Percentiles rank a stretch among this genome's conserved stretches.
phyloP scores from a whole-genome alignment of 2,888 invertebrate species.

The Pachydiplax longipennis region DNA sequence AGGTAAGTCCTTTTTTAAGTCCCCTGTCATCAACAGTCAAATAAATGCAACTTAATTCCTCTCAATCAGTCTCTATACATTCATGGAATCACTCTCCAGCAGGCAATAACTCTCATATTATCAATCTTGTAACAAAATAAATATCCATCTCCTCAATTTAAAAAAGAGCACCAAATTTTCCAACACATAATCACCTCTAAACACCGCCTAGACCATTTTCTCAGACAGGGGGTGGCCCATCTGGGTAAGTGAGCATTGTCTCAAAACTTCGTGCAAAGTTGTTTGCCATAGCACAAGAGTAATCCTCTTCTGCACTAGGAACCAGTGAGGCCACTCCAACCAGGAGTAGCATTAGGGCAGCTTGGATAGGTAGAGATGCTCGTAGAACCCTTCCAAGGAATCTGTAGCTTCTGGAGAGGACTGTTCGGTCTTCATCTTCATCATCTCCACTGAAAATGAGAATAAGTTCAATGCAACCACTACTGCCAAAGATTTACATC shows the following conservation, averaged over 20 bases:
- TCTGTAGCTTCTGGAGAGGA: conserved; percentile 77
- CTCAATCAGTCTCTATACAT: neutral
- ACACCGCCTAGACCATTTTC: neutral
- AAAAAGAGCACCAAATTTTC: conserved; percentile 39
- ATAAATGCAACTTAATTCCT: conserved; percentile 6
- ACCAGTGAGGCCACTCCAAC: conserved; percentile 93
- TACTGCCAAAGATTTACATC: neutral
- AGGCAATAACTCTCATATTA: conserved; percentile 11
- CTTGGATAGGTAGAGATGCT: conserved; percentile 93
- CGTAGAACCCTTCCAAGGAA: conserved; percentile 90
- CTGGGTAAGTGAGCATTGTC: conserved; percentile 88
- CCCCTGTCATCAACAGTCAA: neutral
- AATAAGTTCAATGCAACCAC: neutral
- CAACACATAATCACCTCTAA: conserved; percentile 9
- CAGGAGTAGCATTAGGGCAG: conserved; percentile 83
- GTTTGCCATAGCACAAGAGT: conserved; percentile 84
- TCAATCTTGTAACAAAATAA: conserved; percentile 41
- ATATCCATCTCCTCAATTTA: conserved; percentile 39
- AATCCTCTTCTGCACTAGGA: conserved; percentile 86
- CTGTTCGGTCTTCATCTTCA: conserved; percentile 69
- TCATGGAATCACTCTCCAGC: conserved; percentile 34
- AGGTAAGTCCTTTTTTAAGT: neutral
- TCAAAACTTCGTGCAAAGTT: conserved; percentile 83
- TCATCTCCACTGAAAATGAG: conserved; percentile 58
- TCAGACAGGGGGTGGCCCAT: conserved; percentile 93